These are phyloP conservation scores for Drosophila demipolita DNA, from an alignment of 2,888 invertebrate species.

Conservation along the genomic window DNA sequence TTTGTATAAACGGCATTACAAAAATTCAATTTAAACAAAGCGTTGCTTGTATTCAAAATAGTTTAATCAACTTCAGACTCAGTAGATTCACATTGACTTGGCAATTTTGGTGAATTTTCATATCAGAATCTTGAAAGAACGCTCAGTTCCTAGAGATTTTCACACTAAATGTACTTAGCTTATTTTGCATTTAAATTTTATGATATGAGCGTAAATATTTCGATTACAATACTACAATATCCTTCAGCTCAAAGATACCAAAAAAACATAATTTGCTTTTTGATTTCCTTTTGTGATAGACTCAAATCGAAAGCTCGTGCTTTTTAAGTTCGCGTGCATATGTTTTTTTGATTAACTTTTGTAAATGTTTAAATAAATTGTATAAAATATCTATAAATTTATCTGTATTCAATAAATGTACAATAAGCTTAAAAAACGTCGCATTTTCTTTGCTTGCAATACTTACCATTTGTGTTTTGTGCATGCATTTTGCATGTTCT, in stretches of 20 bases:
- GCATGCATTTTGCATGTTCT: slow-evolving; percentile 57
- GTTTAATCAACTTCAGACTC: slow-evolving; percentile 29
- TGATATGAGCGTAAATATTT: slow-evolving; percentile 28
- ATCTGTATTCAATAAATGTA: slow-evolving; percentile 71
- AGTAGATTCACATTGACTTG: slow-evolving; percentile 31
- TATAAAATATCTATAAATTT: slow-evolving; percentile 65
- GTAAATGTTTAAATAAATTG: slow-evolving; percentile 74
- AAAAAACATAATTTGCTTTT: slow-evolving; percentile 51
- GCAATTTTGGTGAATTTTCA: slow-evolving; percentile 32
- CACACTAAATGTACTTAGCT: slow-evolving; percentile 37
- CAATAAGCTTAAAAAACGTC: slow-evolving; percentile 66
- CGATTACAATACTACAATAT: slow-evolving; percentile 41
- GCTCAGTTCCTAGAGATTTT: slow-evolving; percentile 14
- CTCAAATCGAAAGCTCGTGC: slow-evolving; percentile 61
- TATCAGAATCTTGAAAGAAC: slow-evolving; percentile 8
- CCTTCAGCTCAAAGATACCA: slow-evolving; percentile 68
- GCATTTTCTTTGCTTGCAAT: slow-evolving; percentile 45
- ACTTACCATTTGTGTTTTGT: slow-evolving; percentile 5
- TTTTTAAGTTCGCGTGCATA: slow-evolving; percentile 48
- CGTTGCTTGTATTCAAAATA: slow-evolving; percentile 26
- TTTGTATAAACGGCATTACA: slow-evolving; percentile 58
- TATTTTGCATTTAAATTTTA: slow-evolving; percentile 53
- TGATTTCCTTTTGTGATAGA: slow-evolving; percentile 65
- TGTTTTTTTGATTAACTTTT: slow-evolving; percentile 46
- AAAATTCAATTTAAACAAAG: slow-evolving; percentile 24